Base-by-base conservation (phyloP, 53 echinoderm and acorn worm genomes). In the Glandiceps talaboti region DNA sequence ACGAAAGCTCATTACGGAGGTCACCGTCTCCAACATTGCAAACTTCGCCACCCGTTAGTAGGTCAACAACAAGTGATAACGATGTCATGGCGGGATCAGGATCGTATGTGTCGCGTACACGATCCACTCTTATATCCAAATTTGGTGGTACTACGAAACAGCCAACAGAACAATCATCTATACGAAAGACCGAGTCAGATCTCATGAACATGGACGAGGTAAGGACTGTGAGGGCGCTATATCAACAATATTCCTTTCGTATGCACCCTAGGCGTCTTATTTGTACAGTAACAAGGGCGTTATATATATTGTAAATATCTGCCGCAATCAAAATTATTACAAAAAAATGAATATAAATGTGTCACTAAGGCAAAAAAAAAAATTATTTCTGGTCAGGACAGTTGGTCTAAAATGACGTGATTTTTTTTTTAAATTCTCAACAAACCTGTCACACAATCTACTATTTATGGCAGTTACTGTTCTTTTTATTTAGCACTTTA, bases 201-300 rank as follows among this genome's bases (percentile, higher is more conserved):
- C 88, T 91, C 27, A 92, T 91, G 82, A 91, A 91, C 30, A 91
- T 92, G 89, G 94, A 94, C 31, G 91, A 94, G 90, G 94, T 94
- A 64, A 84, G 92, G 28, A 27, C 81, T 32, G 73, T 30, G n/a
- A 25, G 74, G 26, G n/a, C n/a, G n/a, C n/a, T n/a, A n/a, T n/a
- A 0, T 73, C 73, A 29, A 27, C 28, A 14, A 26, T 76, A 29
- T 73, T 73, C 28, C 77, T 79, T 80, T 45, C 29, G 26, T 79
- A 73, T 81, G 1, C 31, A 30, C 31, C 30, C 1, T 32, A 81
- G 73, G 75, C 73, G 0, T 28, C 64, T 0, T 30, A 6, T 12
- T 76, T 76, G 1, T 14, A 76, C n/a, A n/a, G n/a, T n/a, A n/a
- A n/a, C n/a, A n/a, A n/a, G n/a, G n/a, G n/a, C n/a, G n/a, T n/a